A percentile compares a stretch with the other conserved stretches of the same genome.
Evolutionary conservation across 1,140 invertebrate genomes (phyloP).

Genomic region (Neomicropteryx cornuta): DNA sequence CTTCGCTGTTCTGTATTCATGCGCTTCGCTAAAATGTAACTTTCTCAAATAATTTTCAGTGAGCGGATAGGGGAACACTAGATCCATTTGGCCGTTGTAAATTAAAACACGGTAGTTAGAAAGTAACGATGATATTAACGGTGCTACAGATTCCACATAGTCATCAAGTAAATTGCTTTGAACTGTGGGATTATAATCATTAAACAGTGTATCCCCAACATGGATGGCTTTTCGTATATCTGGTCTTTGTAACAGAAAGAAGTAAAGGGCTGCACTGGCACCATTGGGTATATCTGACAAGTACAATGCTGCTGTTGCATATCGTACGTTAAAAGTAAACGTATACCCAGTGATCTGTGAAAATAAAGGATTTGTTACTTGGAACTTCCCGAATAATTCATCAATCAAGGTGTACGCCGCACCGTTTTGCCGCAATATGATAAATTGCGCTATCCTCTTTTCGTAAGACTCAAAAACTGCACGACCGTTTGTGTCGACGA

Average conservation of each 20-base stretch:
- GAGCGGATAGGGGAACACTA: constrained; percentile 70
- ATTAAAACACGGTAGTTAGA: constrained; percentile 53
- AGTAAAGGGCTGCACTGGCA: constrained; percentile 25
- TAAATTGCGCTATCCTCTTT: constrained; percentile 39
- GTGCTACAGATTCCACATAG: constrained; percentile 24
- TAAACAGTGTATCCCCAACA: constrained; percentile 66
- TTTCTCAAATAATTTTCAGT: constrained; percentile 57
- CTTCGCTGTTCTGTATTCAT: constrained; percentile 47
- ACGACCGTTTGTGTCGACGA: constrained; percentile 43
- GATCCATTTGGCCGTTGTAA: constrained; percentile 75
- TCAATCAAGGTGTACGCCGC: constrained; percentile 58
- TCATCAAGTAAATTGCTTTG: too few species aligned
- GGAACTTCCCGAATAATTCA: constrained; percentile 45
- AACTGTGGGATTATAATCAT: too few species aligned
- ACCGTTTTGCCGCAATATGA: constrained; percentile 47
- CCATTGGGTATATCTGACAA: constrained; percentile 21
- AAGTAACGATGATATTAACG: constrained; percentile 19
- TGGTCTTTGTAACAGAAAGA: constrained; percentile 46
- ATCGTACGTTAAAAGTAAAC: constrained; percentile 46
- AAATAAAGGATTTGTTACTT: constrained; percentile 40
- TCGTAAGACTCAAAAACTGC: constrained; percentile 47
- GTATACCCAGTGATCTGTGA: constrained; percentile 67
- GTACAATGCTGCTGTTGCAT: too few species aligned
- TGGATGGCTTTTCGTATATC: constrained; percentile 60
- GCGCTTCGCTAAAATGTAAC: constrained; percentile 49